Evolutionary conservation across 2,797 vertebrate species (phyloP), one percentile per base, ranked within the genome.

Genomic region (Petrocephalus sullivani): DNA sequence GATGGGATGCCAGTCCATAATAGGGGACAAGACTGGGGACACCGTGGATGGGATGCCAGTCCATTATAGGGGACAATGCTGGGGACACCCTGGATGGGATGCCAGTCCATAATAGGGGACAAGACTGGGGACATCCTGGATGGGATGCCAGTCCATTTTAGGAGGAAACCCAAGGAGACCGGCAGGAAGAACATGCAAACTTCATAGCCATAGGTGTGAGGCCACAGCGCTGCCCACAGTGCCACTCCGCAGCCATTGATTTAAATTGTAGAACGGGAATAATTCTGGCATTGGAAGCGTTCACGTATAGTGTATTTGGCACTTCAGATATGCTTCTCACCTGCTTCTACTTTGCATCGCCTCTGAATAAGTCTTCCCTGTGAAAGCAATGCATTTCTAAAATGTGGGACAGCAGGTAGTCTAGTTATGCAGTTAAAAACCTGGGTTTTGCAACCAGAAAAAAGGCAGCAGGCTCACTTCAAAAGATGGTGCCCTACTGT

Each of bases 391-490:
- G 56, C 54, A 60, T 58, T n/a, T 58, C 12, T 84, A 53, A 60
- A 58, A 86, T 86, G 19, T 86, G 56, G 56, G 85, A 28, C 56
- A 86, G 54, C 33, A 60, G 56, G 28, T 21, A 57, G 33, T 86
- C 83, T 85, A 85, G 83, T 84, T 53, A 54, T 54, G 49, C 56
- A 37, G 54, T 41, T 58, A 60, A 86, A 57, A 37, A 86, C 84
- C 54, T 33, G 23, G 53, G 16, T 41, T 51, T 60, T 41, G 56
- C 56, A 37, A 86, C 33, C 6, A n/a, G 81, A 53, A 49, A 81
- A 82, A 85, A 85, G 83, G 83, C 37, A n/a, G 56, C 56, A 37
- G 56, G 28, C 41, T 86, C 85, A 37, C 54, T n/a, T 86, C 85
- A 33, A 28, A 86, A 81, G 85, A 54, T 60, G 85, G 33, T 33